Conservation (phyloP, 2,113 vertebrate genomes). For the Ictidomys tridecemlineatus region DNA sequence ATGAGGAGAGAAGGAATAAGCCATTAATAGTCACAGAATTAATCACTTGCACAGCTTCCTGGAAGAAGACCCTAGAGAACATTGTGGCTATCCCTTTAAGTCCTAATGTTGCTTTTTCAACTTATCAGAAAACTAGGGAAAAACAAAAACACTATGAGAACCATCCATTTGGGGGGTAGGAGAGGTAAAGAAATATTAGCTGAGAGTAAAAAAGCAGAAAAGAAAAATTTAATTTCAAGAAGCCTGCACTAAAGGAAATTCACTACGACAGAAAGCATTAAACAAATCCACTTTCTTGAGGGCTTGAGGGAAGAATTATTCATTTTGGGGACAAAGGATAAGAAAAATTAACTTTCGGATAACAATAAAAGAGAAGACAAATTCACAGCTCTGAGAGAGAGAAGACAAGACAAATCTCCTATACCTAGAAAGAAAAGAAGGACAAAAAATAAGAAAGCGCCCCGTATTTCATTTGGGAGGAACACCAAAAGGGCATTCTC, state of each 20-base stretch:
- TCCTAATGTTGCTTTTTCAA: not conserved
- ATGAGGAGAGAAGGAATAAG: not conserved
- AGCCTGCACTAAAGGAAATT: not conserved
- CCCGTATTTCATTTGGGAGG: too few species aligned
- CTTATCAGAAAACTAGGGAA: not conserved
- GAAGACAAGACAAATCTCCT: too few species aligned
- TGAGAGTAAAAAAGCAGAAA: constrained; percentile 28
- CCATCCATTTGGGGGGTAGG: not conserved
- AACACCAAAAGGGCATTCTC: too few species aligned
- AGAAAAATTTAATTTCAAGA: constrained; percentile 38
- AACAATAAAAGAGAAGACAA: too few species aligned
- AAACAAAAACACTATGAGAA: not conserved
- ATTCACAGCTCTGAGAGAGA: too few species aligned
- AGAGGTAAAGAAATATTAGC: not conserved
- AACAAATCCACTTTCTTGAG: too few species aligned
- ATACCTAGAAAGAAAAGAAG: too few species aligned
- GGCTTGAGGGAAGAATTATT: too few species aligned
- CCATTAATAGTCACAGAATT: too few species aligned
- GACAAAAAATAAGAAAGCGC: too few species aligned
- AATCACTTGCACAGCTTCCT: not conserved
- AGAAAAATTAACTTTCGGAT: too few species aligned
- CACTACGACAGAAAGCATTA: not conserved
- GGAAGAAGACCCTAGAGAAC: not conserved
- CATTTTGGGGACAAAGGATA: too few species aligned
- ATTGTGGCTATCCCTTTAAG: not conserved